Evolutionary conservation across 2,888 invertebrate genomes (phyloP), one percentile per base, ranked within the genome.

Genomic region (Scelioninae gen. 2): DNA sequence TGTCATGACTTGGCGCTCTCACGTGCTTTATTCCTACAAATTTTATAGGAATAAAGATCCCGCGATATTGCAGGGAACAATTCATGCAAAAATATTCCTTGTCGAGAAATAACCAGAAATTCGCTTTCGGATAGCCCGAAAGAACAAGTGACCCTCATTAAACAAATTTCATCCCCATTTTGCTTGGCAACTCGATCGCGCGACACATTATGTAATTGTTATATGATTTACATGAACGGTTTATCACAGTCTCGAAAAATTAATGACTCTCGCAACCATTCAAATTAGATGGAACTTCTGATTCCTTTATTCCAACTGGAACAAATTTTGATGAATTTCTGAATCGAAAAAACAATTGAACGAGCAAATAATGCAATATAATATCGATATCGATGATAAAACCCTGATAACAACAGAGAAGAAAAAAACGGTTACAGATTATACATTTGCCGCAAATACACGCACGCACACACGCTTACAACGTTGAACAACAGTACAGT

Each of bases 391-490:
- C 25, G 25, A 25, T 4, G n/a, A n/a, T n/a, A n/a, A n/a, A n/a
- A n/a, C n/a, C n/a, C n/a, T n/a, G n/a, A n/a, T n/a, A n/a, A n/a
- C n/a, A n/a, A n/a, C n/a, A n/a, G n/a, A n/a, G 18, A 52, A 68
- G 18, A 60, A 58, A 35, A 25, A 68, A 58, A 58, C 22, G n/a
- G 33, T 52, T 57, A 45, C 41, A 5, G 50, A n/a, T 58, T 60
- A 46, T 37, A 48, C 35, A 60, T 61, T 60, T 60, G 28, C 50
- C 28, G 22, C n/a, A 46, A 37, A 15, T 10, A 72, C 58, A 68
- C 33, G 43, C 70, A 70, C 67, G 65, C 65, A 70, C 57, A 74
- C 73, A 64, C 60, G 55, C 60, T 69, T 65, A 69, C 52, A 57
- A 37, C 37, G 53, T 58, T 61, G 22, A 52, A 52, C 25, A 58